Conservation (phyloP, 2,113 vertebrate genomes). For the Zapus hudsonius region DNA sequence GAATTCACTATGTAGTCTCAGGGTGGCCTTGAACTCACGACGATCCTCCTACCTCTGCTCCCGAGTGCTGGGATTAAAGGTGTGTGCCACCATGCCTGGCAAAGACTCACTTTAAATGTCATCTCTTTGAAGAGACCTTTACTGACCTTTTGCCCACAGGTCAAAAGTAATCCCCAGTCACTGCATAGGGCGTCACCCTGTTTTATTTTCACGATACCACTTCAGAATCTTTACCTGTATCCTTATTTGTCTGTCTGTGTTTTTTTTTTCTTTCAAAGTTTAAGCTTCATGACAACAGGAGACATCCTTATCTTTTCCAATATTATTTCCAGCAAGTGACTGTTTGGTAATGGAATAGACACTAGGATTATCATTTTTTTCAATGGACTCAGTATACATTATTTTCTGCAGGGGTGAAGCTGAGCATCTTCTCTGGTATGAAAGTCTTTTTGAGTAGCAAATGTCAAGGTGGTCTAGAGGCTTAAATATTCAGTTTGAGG, state of each 20-base stretch:
- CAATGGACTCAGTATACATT: background rate
- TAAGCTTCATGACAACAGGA: background rate
- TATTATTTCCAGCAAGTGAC: background rate
- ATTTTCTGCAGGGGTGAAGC: background rate
- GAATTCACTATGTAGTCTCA: no score
- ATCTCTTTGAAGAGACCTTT: background rate
- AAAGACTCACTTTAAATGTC: background rate
- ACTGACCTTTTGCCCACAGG: background rate
- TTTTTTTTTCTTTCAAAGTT: background rate
- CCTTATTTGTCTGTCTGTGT: background rate
- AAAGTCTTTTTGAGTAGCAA: background rate
- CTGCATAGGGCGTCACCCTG: background rate
- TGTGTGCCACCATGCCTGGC: no score
- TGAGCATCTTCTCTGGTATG: background rate
- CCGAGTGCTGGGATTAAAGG: no score
- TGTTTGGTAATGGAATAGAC: background rate
- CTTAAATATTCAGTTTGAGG: background rate
- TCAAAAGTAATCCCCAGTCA: background rate
- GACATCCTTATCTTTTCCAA: background rate
- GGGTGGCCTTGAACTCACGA: no score
- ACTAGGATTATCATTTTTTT: background rate
- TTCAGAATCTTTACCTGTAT: background rate
- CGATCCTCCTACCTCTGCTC: no score
- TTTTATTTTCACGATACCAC: background rate
- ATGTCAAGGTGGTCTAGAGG: background rate